Evolutionary conservation across 2,113 vertebrate species (phyloP), one percentile per base, ranked within the genome.

Genomic region (Neogobius melanostomus): DNA sequence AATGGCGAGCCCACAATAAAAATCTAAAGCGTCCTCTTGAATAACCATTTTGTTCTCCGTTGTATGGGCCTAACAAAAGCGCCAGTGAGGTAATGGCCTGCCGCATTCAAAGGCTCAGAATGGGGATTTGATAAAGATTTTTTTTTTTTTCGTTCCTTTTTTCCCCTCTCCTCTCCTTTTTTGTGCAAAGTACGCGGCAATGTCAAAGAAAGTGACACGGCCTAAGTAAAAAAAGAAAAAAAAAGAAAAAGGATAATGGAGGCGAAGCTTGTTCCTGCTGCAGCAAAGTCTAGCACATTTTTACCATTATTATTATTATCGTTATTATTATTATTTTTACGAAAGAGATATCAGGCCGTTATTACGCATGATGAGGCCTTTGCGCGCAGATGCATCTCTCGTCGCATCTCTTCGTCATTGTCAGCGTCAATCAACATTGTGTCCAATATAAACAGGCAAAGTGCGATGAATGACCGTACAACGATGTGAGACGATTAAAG

Each of bases 31-130:
- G 94, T 96, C 96, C 95, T 94, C 95, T 94, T 99, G 96, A 99
- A 99, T 98, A 97, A 96, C 95, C 95, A 98, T 98, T 98, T 98
- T 98, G 96, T 98, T 99, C 98, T 97, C 96, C 94, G 94, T 98
- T 98, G 95, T 98, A 97, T 95, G 93, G 95, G 94, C 94, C 93
- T 94, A 97, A 99, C 98, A 98, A 98, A 98, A 96, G 97, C 96
- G 92, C 93, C 94, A 94, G 95, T 95, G 96, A 98, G 96, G 96
- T 98, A 98, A 99, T 98, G 95, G 95, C 93, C 96, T 95, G 96
- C 95, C 95, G 95, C 95, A 96, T 96, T 98, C 95, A 97, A 90
- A 96, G 95, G 91, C 93, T 94, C 94, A 97, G 96, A 98, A 97
- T 95, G 93, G 95, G 93, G 94, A 95, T 95, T 96, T 96, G 95